Percentiles rank a stretch among this genome's conserved stretches.
Conservation (phyloP, 2,113 vertebrate species). For the Lucifuga dentata region DNA sequence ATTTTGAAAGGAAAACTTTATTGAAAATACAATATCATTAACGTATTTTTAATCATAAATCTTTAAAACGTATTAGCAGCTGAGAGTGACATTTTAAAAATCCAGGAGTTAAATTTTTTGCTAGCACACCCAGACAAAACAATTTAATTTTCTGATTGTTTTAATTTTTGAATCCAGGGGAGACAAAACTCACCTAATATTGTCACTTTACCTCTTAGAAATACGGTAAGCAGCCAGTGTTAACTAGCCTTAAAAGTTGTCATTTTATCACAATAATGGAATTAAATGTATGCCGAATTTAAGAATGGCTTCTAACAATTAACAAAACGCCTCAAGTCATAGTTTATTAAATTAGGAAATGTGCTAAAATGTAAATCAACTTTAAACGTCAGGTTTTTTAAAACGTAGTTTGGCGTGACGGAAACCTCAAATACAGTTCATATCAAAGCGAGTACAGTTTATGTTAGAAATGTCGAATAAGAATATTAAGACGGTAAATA, state of each 20-base stretch:
- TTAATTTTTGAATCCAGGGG: no score
- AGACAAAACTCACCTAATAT: no score
- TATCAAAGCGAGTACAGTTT: background rate
- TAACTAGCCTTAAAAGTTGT: background rate
- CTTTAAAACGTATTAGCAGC: no score
- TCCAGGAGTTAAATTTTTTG: no score
- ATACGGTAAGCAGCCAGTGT: no score
- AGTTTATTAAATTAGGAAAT: fast-evolving
- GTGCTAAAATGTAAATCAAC: fast-evolving
- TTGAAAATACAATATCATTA: no score
- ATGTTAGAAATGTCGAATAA: background rate
- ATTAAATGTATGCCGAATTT: background rate
- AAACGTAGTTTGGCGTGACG: constrained; percentile 2
- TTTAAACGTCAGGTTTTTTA: background rate
- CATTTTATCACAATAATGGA: background rate
- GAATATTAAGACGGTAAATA: no score
- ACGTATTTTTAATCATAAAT: no score
- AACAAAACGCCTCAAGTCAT: fast-evolving
- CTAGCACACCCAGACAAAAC: no score
- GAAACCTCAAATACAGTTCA: background rate
- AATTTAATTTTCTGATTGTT: no score
- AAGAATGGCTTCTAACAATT: background rate
- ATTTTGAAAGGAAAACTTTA: background rate
- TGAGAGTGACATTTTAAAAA: no score
- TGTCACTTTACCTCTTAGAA: no score